phyloP scores from a whole-genome alignment of 2,888 invertebrate species.

The Eutolmus rufibarbis region DNA sequence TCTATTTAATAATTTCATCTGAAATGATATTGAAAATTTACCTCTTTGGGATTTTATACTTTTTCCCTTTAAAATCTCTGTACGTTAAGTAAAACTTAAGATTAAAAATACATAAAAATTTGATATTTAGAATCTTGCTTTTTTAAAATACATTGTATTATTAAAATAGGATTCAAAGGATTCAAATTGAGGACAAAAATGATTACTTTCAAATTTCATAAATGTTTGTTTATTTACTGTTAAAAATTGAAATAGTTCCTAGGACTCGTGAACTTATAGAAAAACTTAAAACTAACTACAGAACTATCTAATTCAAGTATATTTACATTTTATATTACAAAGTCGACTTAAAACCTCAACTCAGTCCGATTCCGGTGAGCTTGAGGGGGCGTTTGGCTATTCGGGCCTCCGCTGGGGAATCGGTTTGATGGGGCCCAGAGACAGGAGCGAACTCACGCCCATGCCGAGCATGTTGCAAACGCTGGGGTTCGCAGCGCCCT shows the following conservation, averaged over 20 bases:
- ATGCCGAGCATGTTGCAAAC: slow-evolving; percentile 69
- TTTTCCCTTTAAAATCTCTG: no score
- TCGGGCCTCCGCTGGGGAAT: slow-evolving; percentile 57
- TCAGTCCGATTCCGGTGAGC: not conserved
- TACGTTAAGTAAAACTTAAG: no score
- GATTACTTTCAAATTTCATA: not conserved
- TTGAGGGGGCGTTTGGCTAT: not conserved
- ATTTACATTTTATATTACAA: slow-evolving; percentile 24
- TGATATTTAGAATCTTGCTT: no score
- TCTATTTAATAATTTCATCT: no score
- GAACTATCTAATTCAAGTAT: not conserved
- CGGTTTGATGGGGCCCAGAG: slow-evolving; percentile 75
- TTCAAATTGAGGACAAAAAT: not conserved
- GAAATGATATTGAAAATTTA: no score
- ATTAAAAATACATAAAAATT: no score
- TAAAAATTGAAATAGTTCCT: not conserved
- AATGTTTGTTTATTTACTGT: not conserved
- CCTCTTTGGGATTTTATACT: no score
- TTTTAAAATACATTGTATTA: no score
- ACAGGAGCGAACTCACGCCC: slow-evolving; percentile 74
- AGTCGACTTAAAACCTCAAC: not conserved
- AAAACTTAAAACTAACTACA: not conserved
- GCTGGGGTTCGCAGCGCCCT: slow-evolving; percentile 69
- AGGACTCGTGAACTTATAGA: not conserved
- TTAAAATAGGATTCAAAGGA: not conserved